These are phyloP conservation scores for Branchinecta lindahli DNA, from an alignment of 1,140 invertebrate species.

Conservation along the genomic window DNA sequence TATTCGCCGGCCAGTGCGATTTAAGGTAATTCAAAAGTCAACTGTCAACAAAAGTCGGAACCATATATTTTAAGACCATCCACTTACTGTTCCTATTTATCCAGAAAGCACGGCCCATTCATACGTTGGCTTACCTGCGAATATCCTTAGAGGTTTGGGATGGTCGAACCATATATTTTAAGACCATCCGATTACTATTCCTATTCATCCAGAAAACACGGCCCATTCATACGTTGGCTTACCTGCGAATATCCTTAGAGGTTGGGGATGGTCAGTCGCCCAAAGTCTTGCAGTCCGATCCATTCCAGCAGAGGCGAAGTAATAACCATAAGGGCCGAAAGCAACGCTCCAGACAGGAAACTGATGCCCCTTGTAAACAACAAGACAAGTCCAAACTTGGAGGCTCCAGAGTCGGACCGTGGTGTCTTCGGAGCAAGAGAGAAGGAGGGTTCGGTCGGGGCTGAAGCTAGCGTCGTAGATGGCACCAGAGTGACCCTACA, in stretches of 20 bases:
- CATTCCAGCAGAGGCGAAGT: constrained; percentile 83
- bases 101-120: too few relatives aligned
- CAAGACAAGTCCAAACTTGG: constrained; percentile 86
- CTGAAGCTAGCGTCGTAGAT: constrained; percentile 82
- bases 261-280: constrained; percentile 86
- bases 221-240: too few relatives aligned
- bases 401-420: constrained; percentile 86
- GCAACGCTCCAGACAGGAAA: constrained; percentile 87
- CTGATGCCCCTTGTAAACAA: constrained; percentile 80
- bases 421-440: constrained; percentile 85
- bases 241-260: constrained; percentile 68
- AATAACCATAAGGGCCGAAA: constrained; percentile 76
- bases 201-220: too few relatives aligned
- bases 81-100: too few relatives aligned
- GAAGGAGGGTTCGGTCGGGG: constrained; percentile 66
- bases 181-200: constrained; percentile 30
- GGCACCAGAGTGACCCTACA: constrained; percentile 67
- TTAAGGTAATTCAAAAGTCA: too few relatives aligned
- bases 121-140: too few relatives aligned
- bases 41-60: too few relatives aligned
- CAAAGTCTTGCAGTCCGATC: constrained; percentile 87
- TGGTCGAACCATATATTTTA: constrained; percentile 81
- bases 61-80: too few relatives aligned
- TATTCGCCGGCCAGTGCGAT: too few relatives aligned
- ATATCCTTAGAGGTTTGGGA: constrained; percentile 77